phyloP scores from a whole-genome alignment of 1,140 invertebrate species.

The Asbolus verrucosus region DNA sequence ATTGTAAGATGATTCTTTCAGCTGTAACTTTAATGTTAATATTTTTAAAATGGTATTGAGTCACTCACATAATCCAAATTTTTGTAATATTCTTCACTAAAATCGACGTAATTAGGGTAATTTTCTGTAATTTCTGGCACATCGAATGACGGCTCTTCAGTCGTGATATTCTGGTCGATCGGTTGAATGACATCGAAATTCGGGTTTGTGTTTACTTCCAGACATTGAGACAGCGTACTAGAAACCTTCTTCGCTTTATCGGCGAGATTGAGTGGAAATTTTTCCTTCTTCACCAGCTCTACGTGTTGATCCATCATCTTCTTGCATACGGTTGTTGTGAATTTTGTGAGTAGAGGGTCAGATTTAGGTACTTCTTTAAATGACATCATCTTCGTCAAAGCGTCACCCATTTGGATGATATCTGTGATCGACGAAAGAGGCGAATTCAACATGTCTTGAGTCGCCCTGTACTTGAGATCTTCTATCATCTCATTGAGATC shows the following conservation, averaged over 20 bases:
- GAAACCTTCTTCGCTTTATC: background rate
- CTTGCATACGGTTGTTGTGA: slow-evolving; percentile 8
- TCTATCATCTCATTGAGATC: background rate
- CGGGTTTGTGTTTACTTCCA: slow-evolving; percentile 5
- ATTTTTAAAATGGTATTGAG: background rate
- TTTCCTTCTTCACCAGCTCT: background rate
- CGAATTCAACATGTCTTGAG: slow-evolving; percentile 2
- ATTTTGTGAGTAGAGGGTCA: background rate
- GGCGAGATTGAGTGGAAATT: background rate
- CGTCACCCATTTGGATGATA: background rate
- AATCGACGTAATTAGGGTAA: slow-evolving; percentile 3
- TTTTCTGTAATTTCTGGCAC: background rate
- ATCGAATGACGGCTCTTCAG: background rate
- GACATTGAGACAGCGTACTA: background rate
- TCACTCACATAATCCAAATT: slow-evolving; percentile 7
- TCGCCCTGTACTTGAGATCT: background rate
- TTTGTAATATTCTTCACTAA: background rate
- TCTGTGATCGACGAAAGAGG: no score
- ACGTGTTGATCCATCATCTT: slow-evolving; percentile 19
- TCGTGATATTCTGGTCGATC: background rate
- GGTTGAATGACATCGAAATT: background rate
- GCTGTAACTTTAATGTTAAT: background rate
- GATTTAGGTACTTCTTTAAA: background rate
- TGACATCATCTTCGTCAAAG: background rate
- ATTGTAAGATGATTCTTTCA: slow-evolving; percentile 6